A percentile compares a stretch with the other conserved stretches of the same genome.
phyloP scores from a whole-genome alignment of 2,797 vertebrate genomes.

The Pipistrellus pipistrellus region DNA sequence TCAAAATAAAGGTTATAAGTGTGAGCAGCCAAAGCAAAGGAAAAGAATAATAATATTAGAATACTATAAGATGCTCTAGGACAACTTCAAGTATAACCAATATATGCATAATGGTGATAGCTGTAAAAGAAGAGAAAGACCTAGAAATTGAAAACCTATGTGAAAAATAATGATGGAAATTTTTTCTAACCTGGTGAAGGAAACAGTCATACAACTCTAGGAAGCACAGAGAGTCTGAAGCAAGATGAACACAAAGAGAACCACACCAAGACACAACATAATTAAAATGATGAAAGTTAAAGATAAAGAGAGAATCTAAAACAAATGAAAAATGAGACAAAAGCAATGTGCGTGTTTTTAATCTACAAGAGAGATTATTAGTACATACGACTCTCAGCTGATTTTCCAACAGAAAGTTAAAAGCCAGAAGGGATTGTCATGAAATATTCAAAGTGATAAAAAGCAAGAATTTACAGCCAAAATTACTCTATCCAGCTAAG shows the following conservation, averaged over 20 bases:
- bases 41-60: neutral
- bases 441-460: neutral
- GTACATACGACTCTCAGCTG: neutral
- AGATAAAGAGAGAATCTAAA: neutral
- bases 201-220: neutral
- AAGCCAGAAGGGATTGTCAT: neutral
- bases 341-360: neutral
- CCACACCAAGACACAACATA: neutral
- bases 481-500: neutral
- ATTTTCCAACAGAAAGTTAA: neutral
- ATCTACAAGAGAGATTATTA: neutral
- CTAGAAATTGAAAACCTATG: neutral
- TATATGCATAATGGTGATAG: neutral
- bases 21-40: neutral
- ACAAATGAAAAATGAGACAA: neutral
- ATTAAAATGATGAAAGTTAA: neutral
- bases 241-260: neutral
- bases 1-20: too few species aligned
- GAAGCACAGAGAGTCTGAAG: neutral
- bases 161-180: neutral
- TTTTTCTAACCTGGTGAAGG: neutral
- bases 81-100: neutral
- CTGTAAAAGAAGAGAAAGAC: neutral
- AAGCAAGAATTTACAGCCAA: neutral
- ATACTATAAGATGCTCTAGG: neutral